Percentiles rank a stretch among this genome's conserved stretches.
Conservation (phyloP, 2,797 vertebrate species). For the Rhinichthys osculus region DNA sequence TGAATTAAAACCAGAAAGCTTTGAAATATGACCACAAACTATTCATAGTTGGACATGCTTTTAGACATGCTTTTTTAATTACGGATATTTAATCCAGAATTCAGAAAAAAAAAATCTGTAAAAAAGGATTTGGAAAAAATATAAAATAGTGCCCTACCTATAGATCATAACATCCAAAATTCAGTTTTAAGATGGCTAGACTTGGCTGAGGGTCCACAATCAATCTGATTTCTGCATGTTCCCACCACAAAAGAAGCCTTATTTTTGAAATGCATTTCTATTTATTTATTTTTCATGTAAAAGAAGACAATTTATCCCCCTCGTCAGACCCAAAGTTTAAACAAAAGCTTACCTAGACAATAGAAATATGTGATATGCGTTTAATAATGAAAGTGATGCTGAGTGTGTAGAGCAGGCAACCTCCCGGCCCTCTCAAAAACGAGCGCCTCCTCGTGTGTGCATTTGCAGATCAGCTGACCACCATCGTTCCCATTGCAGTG, state of each 20-base stretch:
- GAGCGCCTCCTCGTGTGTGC: slow-evolving; percentile 35
- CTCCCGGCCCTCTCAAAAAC: slow-evolving; percentile 24
- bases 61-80: not conserved
- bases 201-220: not conserved
- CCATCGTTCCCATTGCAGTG: slow-evolving; percentile 76
- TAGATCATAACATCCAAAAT: not conserved
- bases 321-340: not conserved
- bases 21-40: not conserved
- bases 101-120: not conserved
- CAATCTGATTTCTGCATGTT: no score
- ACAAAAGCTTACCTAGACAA: not conserved
- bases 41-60: not conserved
- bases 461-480: slow-evolving; percentile 73
- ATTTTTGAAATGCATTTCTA: no score
- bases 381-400: not conserved
- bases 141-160: not conserved
- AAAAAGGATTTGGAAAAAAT: not conserved
- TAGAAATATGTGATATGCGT: not conserved
- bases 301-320: no score
- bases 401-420: not conserved
- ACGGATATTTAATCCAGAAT: not conserved
- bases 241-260: no score
- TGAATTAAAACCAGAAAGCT: not conserved
- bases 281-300: no score
- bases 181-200: not conserved